phyloP scores from a whole-genome alignment of 1,140 invertebrate species.

The Hestina assimilis region DNA sequence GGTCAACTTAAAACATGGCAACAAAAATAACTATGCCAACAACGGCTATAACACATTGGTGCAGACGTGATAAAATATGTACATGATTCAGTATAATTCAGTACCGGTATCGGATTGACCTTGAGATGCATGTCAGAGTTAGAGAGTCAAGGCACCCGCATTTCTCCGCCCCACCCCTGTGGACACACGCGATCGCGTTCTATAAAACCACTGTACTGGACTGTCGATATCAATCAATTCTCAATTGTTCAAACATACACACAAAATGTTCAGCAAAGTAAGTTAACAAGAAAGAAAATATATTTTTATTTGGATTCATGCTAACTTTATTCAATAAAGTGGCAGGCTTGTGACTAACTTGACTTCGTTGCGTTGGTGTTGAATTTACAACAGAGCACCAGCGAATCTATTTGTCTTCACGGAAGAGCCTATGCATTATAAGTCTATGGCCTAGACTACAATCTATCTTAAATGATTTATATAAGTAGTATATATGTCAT shows the following conservation, averaged over 20 bases:
- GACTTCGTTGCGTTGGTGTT: no score
- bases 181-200: constrained; percentile 30
- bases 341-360: no score
- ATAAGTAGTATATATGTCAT: not conserved
- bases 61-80: constrained; percentile 3
- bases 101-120: constrained; percentile 31
- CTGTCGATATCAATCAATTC: constrained; percentile 59
- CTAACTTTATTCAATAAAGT: no score
- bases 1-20: not conserved
- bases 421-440: no score
- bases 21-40: not conserved
- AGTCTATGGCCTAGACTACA: no score
- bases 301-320: not conserved
- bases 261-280: constrained; percentile 51
- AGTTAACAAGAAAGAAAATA: constrained; percentile 9
- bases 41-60: not conserved
- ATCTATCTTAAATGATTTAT: no score
- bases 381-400: no score
- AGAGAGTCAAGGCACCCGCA: constrained; percentile 59
- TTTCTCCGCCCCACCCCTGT: constrained; percentile 47
- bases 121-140: constrained; percentile 39
- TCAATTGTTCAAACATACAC: constrained; percentile 42
- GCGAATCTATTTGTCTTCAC: no score
- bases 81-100: constrained; percentile 6
- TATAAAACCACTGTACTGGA: constrained; percentile 63